Conservation (phyloP, 2,113 vertebrate genomes). For the Bubo blakistoni region DNA sequence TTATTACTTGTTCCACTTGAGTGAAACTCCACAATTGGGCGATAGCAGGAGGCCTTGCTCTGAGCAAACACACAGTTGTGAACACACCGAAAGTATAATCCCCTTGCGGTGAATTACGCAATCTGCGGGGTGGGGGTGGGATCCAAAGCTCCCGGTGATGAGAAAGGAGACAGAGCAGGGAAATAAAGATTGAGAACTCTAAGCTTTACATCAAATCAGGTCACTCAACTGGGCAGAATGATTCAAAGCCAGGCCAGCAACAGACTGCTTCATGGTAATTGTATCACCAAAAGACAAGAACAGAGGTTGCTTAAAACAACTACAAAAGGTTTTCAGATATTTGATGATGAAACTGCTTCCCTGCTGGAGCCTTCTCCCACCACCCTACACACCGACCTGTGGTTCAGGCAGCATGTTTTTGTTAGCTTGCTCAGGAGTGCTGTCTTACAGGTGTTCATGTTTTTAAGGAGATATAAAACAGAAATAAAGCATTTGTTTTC, state of each 20-base stretch:
- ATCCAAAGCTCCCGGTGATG: neutral
- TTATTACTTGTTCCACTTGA: constrained; percentile 19
- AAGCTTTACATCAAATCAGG: neutral
- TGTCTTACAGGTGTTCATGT: neutral
- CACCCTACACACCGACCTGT: neutral
- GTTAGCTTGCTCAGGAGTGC: neutral
- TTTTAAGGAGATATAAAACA: neutral
- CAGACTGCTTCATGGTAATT: neutral
- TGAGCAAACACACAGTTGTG: neutral
- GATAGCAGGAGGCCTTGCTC: neutral
- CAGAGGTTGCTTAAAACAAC: constrained; percentile 1
- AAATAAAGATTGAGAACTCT: constrained; percentile 10
- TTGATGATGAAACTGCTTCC: neutral
- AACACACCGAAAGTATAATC: neutral
- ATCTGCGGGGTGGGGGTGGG: neutral
- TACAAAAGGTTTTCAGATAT: neutral
- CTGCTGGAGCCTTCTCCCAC: neutral
- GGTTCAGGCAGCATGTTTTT: neutral
- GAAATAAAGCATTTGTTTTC: constrained; percentile 8
- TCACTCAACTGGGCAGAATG: neutral
- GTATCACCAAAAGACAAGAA: neutral
- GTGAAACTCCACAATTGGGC: neutral
- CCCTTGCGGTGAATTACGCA: neutral
- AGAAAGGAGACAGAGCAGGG: constrained; percentile 4
- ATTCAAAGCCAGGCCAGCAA: neutral